Evolutionary conservation across 1,140 invertebrate genomes (phyloP), one percentile per base, ranked within the genome.

Genomic region (Pseudobourletiella spinata): DNA sequence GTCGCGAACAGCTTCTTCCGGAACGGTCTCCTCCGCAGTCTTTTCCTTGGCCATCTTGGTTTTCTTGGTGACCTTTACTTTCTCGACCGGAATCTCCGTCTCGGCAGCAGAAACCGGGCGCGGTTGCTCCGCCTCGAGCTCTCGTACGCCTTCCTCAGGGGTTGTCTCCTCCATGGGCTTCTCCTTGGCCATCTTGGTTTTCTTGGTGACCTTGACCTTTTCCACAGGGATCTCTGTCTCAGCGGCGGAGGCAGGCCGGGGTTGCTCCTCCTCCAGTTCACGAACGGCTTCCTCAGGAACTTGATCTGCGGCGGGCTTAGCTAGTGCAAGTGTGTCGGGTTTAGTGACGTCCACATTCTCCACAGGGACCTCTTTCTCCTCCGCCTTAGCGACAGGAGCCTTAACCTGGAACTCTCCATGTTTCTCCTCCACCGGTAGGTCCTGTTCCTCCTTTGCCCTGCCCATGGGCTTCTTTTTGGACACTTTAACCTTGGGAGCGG

Each of bases 391-490:
- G 8, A 18, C 22, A 25, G 51, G 44, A 50, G 20, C 50, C 18
- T 20, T 20, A 54, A 58, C 32, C 55, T 59, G 35, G 43, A 61
- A 29, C 44, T 68, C 48, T 20, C 63, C 22, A 50, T 32, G 54
- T 39, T 54, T 66, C 56, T 50, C 55, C 22, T 43, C 67, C 43
- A 16, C 3, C 28, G 8, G 48, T 3, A 26, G 8, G 26, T 55
- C 52, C 14, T 6, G 16, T 14, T 35, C 52, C n/a, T 4, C 11
- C 22, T 59, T 59, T 26, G 3, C 25, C 6, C 18, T 39, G 8
- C 3, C 35, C 8, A 44, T 15, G 15, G 6, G 2, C 6, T 25
- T 6, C 16, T 24, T 20, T 54, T 30, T 14, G 16, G 48, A 18
- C 6, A 51, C 48, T 25, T 51, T 51, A 25, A 24, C 32, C 30